Evolutionary conservation across 2,113 vertebrate genomes (phyloP), one percentile per base, ranked within the genome.

Genomic region (Oncorhynchus clarkii): DNA sequence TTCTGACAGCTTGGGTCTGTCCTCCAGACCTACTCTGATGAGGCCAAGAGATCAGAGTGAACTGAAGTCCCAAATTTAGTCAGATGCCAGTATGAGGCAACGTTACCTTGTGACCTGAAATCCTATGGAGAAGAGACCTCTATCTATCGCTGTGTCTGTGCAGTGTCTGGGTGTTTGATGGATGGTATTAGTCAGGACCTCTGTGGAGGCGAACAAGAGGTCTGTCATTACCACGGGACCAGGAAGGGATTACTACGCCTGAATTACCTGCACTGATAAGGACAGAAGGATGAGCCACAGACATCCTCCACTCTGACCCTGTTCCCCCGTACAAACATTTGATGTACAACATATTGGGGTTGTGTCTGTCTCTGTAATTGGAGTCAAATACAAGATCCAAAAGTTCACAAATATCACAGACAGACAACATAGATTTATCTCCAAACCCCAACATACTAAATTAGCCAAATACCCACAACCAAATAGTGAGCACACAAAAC

Each of bases 211-310:
- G 81, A 76, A 84, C 78, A 74, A 75, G 76, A 76, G 76, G 72
- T 70, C 82, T 86, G 78, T 89, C 80, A 86, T 89, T 88, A 89
- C 74, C 73, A 2, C 67, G 82, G 54, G 78, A 88, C 77, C 86
- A 86, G 84, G 84, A 87, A 90, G 86, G 82, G 79, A 75, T 84
- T 80, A 84, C 12, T 72, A 69, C 11, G 7, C 80, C 80, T 73
- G 27, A 11, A 48, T 84, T 83, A 87, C 83, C 81, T 80, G 83
- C 82, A 87, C 75, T 74, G 80, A 90, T 90, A 90, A 88, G 79
- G 31, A 5, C 82, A 88, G 87, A 90, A 67, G 79, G 74, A 90
- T 90, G 78, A 68, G 62, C 29, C 20, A 26, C 2, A 7, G 51
- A 2, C 76, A 64, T 67, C 70, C 51, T 54, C 51, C 51, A 54